Evolutionary conservation across 2,797 vertebrate species (phyloP), one percentile per base, ranked within the genome.

Genomic region (Anas georgica): DNA sequence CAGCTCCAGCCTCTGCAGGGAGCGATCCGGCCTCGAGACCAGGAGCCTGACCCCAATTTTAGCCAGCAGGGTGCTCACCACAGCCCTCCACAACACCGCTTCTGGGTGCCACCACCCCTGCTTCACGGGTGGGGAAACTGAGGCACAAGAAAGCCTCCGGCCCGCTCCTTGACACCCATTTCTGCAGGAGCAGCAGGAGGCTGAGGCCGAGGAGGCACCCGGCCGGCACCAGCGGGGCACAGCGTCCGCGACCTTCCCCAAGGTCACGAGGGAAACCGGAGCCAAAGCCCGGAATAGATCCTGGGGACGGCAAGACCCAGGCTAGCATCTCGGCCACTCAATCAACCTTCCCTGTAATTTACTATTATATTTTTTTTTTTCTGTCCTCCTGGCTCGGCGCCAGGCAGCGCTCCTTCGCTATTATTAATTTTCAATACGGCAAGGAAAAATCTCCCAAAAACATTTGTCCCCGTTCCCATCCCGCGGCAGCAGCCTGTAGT

Each of bases 161-260:
- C 17, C 17, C 8, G 23, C 13, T 67, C 41, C 22, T 7, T 25
- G 8, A 21, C n/a, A 33, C n/a, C 43, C 31, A 8, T 26, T 41
- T 37, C 37, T 10, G 28, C 29, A 16, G 69, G 7, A 12, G 12
- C n/a, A 68, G 22, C 16, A 17, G 66, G n/a, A 33, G 13, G 22
- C 60, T 1, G 2, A 4, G 0, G 22, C 60, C 1, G 2, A 4
- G 0, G 23, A 46, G 66, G 67, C 68, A 59, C 35, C 12, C 2
- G 37, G 1, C 1, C n/a, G 9, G 59, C 72, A 67, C 62, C 15
- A 48, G 29, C 0, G 5, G 45, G 62, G 29, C n/a, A 17, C n/a
- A 58, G 29, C 37, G 54, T 6, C 1, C 1, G 25, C 31, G 54
- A 76, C 84, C 88, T 63, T 76, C 67, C 4, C 63, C 86, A 39